Percentiles rank a stretch among this genome's conserved stretches.
phyloP scores from a whole-genome alignment of 2,888 invertebrate genomes.

The Pecten maximus region DNA sequence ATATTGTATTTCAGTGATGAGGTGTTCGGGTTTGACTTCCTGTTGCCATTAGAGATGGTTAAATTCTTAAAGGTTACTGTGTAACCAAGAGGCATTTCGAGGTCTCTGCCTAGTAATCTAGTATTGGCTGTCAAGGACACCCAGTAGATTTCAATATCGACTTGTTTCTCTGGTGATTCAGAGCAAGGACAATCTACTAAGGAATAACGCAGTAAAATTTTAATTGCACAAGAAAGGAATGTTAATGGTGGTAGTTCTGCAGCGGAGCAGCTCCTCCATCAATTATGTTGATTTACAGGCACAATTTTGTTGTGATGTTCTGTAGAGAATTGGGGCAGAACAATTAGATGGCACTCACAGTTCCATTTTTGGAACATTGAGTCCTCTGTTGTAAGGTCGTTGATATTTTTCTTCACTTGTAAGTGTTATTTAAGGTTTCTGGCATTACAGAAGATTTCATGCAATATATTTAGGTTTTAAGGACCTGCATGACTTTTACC shows the following conservation, averaged over 20 bases:
- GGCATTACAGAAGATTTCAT: background rate
- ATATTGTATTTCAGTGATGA: background rate
- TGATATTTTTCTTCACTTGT: background rate
- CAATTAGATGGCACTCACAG: background rate
- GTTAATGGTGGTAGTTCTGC: background rate
- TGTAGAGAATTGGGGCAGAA: background rate
- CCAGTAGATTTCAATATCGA: background rate
- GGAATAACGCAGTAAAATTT: background rate
- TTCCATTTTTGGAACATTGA: background rate
- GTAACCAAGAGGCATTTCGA: background rate
- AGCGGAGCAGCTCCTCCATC: background rate
- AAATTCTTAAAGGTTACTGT: background rate
- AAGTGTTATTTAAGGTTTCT: background rate
- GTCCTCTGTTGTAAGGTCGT: background rate
- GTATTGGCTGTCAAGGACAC: background rate
- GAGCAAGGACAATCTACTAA: background rate
- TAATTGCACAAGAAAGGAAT: constrained; percentile 25
- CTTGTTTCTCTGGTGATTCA: background rate
- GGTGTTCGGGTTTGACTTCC: background rate
- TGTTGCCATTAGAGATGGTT: background rate
- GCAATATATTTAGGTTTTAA: background rate
- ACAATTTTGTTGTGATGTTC: background rate
- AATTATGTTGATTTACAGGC: background rate
- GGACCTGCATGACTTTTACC: background rate
- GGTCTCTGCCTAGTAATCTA: background rate